A percentile compares a stretch with the other conserved stretches of the same genome.
Conservation (phyloP, 2,888 invertebrate species). For the Catocala fraxini region DNA sequence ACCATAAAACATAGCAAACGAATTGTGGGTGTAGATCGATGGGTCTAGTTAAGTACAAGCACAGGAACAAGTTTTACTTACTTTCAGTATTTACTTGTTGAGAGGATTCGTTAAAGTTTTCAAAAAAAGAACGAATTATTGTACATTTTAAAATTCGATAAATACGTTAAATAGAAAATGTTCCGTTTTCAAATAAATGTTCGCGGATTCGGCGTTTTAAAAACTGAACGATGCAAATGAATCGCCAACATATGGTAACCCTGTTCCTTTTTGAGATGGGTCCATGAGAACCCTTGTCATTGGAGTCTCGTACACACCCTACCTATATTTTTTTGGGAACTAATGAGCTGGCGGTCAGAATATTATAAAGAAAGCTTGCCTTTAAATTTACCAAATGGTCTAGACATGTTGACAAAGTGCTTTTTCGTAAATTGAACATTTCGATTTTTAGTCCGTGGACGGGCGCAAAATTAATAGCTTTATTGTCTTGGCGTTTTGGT, state of each 20-base stretch:
- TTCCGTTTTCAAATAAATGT: slow-evolving; percentile 6
- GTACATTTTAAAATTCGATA: too few species aligned
- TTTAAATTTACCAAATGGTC: slow-evolving; percentile 42
- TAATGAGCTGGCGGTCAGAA: slow-evolving; percentile 42
- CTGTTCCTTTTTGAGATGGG: slow-evolving; percentile 46
- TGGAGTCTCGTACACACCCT: slow-evolving; percentile 37
- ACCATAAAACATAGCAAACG: too few species aligned
- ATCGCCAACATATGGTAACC: slow-evolving; percentile 30
- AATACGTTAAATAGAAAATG: background rate
- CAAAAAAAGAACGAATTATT: too few species aligned
- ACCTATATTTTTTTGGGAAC: slow-evolving; percentile 40
- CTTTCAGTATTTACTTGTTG: too few species aligned
- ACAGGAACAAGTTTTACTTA: too few species aligned
- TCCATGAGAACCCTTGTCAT: slow-evolving; percentile 48
- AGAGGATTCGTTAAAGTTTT: too few species aligned
- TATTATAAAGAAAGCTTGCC: slow-evolving; percentile 39
- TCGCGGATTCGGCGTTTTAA: slow-evolving; percentile 24
- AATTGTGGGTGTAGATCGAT: too few species aligned
- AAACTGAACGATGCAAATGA: slow-evolving; percentile 35
- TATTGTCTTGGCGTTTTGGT: slow-evolving; percentile 5
- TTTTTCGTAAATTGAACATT: slow-evolving; percentile 37
- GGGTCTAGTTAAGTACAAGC: too few species aligned
- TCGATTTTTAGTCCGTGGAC: slow-evolving; percentile 17
- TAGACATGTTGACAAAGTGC: slow-evolving; percentile 37
- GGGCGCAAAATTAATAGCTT: slow-evolving; percentile 27